Evolutionary conservation across 2,797 vertebrate genomes (phyloP).

Genomic region (Morelia viridis): DNA sequence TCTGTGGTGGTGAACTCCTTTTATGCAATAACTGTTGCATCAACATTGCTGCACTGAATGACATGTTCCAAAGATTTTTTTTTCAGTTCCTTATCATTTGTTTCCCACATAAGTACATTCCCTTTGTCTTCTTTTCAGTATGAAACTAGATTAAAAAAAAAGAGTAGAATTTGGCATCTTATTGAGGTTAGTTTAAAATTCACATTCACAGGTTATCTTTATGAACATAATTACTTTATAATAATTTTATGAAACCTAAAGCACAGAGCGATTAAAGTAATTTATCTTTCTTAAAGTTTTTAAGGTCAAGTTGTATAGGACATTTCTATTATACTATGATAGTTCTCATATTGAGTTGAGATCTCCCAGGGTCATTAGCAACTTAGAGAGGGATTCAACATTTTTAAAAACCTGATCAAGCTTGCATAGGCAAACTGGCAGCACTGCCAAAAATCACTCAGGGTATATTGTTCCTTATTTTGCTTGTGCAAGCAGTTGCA

Average conservation of each 20-base stretch:
- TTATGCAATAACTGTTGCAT: background rate
- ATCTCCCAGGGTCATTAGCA: background rate
- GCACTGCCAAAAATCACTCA: background rate
- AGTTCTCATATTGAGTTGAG: background rate
- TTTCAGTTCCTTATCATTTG: background rate
- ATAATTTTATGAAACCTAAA: background rate
- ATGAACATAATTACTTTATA: background rate
- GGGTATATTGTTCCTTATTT: background rate
- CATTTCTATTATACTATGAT: background rate
- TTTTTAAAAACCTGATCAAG: background rate
- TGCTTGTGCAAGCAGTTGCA: background rate
- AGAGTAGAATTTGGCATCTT: background rate
- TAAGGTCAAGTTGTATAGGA: background rate
- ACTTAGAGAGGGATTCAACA: background rate
- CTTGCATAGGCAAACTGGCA: background rate
- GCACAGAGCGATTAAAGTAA: background rate
- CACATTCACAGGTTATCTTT: background rate
- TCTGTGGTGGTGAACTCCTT: background rate
- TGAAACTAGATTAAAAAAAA: background rate
- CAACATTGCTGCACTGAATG: background rate
- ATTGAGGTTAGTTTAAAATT: background rate
- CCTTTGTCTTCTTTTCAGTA: background rate
- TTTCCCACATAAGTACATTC: background rate
- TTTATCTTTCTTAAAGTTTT: background rate
- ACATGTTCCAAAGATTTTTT: background rate